Base-by-base conservation (phyloP, 2,797 vertebrate genomes). In the Nothura maculosa region DNA sequence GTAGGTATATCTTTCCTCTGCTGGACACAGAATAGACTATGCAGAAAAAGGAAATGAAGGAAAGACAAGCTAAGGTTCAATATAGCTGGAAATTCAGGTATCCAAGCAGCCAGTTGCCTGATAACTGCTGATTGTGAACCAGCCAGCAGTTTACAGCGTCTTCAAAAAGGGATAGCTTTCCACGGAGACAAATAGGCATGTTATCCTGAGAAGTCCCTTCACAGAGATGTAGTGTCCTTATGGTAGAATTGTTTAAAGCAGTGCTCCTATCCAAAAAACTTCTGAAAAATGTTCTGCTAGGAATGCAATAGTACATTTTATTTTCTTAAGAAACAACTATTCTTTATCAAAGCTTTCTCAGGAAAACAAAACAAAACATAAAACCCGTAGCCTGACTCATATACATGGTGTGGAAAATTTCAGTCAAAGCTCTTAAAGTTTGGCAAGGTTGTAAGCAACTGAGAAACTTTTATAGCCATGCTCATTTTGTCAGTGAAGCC, bases 401-500 rank as follows among this genome's bases (percentile, higher is more conserved):
- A 21, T 1, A 20, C 9, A 5, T 0, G 0, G 2, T 15, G 17
- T 76, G 87, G 82, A 96, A 95, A 87, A 81, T 34, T 83, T 83
- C 38, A 32, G 24, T 42, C 62, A 34, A 22, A 68, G 38, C 36
- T 58, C 47, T 79, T 25, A 38, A 22, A 66, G 40, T 36, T 38
- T 63, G 3, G 10, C 5, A 11, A 85, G 78, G 76, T 15, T 68
- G 63, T 16, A 20, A 61, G 69, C 79, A 85, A 3, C 34, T 27
- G 66, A 68, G 75, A 66, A 6, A 28, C 54, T 83, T 28, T 57
- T 58, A 40, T 11, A 30, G 50, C 76, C 4, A 1, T 4, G 43
- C 57, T 91, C 58, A 80, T 69, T 36, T 82, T 63, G 60, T 73
- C 82, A 68, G 60, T 60, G 85, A 89, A 81, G 91, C 87, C 78